Evolutionary conservation across 2,797 vertebrate genomes (phyloP), one percentile per base, ranked within the genome.

Genomic region (Gephyroberyx darwinii): DNA sequence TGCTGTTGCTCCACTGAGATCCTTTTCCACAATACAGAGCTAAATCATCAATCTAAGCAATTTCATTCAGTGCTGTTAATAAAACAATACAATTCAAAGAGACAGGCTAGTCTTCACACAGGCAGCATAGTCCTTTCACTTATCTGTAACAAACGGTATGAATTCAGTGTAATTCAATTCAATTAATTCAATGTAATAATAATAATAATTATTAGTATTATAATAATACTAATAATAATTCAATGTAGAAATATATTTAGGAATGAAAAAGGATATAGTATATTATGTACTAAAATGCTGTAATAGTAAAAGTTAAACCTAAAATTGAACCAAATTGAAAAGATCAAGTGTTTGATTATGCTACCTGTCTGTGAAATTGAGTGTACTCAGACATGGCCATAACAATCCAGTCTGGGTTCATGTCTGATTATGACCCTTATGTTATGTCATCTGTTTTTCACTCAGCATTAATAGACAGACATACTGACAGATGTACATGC

Each of bases 381-480:
- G 63, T 43, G 43, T 51, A 5, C 37, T 65, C 73, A 83, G 74
- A 72, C 69, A 74, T 74, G 62, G 47, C 56, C 7, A 9, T 41
- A 69, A 74, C 68, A 3, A 52, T 75, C 26, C 10, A 7, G 65
- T 77, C 58, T 7, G 47, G 64, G 55, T 39, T 71, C 82, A 83
- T 82, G 80, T 56, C 71, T 55, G 72, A 59, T 72, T 16, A 54
- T 8, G 48, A 70, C 57, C 52, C 52, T 50, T 1, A 26, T 1
- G 1, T 5, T 59, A 33, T 31, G 52, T 69, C 45, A 26, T 14
- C 37, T 60, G 65, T 85, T 69, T 76, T 66, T 75, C 75, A 83
- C 84, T 90, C 84, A 89, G 75, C 54, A 43, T 73, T 77, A 78
- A 4, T n/a, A 87, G 90, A 80, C 88, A 90, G 92, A 92, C 88